Base-by-base conservation (phyloP, 2,888 invertebrate species). In the Schizotus pectinicornis region DNA sequence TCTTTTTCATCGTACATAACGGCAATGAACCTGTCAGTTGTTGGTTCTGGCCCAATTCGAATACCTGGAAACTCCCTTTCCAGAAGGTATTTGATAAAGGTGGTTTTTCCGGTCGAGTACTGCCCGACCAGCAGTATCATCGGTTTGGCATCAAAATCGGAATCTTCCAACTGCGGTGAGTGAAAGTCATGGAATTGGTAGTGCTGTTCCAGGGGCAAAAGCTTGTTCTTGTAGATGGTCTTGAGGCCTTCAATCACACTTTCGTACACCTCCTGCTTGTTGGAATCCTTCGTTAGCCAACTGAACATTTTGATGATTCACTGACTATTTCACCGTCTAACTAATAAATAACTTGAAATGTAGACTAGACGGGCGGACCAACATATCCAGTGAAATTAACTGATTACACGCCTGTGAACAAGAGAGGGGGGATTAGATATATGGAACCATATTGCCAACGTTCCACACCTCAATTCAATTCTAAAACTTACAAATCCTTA, bases 41-140 rank as follows among this genome's bases (percentile, higher is more conserved):
- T 99, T 8, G 98, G 98, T 81, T 99, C 98, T 0, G 98, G 98
- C 0, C 98, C 98, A 72, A 99, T 98, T 55, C 98, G 86, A 70
- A 99, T 98, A 36, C 98, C 98, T n/a, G 98, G 98, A 77, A 98
- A 99, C 71, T 99, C 98, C 74, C 88, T 84, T 77, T 94, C 93
- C 65, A 99, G 81, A 43, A 99, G 83, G 80, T 98, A 98, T 72
- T 92, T 91, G 69, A 95, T 95, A 77, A 95, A 95, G 2, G 95
- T 95, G 0, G 95, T 95, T 83, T 98, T 98, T 69, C 98, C 98
- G 30, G 98, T 98, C 0, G 97, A 98, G 80, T 98, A 98, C 77
- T 98, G 98, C 0, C 98, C 98, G 31, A 98, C 97, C 35, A 98
- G 84, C 59, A 98, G 82, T 65, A 98, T 96, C 94, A 98, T 94